These are phyloP conservation scores for Myiothlypis coronata DNA, from an alignment of 2,797 vertebrate genomes.

Conservation along the genomic window DNA sequence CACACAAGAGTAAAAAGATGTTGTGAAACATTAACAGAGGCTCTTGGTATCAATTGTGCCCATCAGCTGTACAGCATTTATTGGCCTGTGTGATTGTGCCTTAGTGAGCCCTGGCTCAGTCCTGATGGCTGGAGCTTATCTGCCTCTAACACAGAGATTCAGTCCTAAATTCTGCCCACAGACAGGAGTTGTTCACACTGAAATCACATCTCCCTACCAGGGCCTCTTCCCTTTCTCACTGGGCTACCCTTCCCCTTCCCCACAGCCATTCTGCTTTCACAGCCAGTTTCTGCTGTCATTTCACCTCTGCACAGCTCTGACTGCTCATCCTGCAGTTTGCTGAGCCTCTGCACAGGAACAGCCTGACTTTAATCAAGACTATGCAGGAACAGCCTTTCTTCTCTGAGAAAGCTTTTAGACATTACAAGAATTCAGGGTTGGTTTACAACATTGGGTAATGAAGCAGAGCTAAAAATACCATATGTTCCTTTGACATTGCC, in stretches of 20 bases:
- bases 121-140: neutral
- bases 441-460: conserved; percentile 42
- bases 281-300: neutral
- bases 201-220: neutral
- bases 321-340: neutral
- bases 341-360: neutral
- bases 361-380: conserved; percentile 31
- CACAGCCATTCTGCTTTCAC: neutral
- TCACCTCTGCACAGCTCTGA: neutral
- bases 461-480: conserved; percentile 55
- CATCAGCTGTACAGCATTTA: neutral
- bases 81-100: neutral
- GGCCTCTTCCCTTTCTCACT: neutral
- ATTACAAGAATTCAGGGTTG: conserved; percentile 7
- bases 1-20: neutral
- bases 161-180: neutral
- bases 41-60: neutral
- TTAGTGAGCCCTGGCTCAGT: neutral
- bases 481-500: conserved; percentile 47
- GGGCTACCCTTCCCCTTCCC: neutral
- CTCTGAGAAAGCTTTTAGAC: conserved; percentile 12
- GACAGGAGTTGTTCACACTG: neutral
- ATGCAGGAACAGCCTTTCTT: neutral
- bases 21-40: neutral
- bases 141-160: neutral